A percentile compares a stretch with the other conserved stretches of the same genome.
Evolutionary conservation across 2,113 vertebrate species (phyloP).

Genomic region (Buteo buteo): DNA sequence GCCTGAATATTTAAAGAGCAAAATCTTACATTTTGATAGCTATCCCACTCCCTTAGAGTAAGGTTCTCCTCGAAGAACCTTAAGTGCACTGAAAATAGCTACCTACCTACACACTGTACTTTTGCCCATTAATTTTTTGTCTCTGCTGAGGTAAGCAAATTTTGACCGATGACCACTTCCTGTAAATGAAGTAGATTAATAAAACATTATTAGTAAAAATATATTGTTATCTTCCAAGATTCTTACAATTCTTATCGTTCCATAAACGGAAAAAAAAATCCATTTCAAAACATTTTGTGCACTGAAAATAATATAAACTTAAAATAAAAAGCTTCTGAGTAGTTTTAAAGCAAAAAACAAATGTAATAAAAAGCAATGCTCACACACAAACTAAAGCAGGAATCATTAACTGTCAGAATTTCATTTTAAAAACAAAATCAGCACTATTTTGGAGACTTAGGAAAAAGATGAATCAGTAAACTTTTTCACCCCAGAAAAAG

Average conservation of each 20-base stretch:
- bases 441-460: neutral
- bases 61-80: neutral
- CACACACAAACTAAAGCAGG: neutral
- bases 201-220: conserved; percentile 25
- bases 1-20: neutral
- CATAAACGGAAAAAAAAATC: neutral
- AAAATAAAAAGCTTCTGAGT: neutral
- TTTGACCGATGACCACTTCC: neutral
- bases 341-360: neutral
- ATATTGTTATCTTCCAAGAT: neutral
- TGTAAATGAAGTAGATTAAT: conserved; percentile 56
- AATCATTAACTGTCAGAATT: neutral
- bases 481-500: neutral
- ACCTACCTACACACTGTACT: conserved; percentile 54
- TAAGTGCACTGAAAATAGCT: conserved; percentile 15
- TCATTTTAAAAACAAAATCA: neutral
- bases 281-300: neutral
- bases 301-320: neutral
- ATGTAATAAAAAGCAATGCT: neutral
- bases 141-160: conserved; percentile 47
- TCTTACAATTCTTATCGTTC: neutral
- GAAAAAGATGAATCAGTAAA: neutral
- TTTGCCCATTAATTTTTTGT: conserved; percentile 65
- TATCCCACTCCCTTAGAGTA: neutral
- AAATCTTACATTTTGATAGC: neutral